Conservation (phyloP, 2,797 vertebrate species). For the Xenopus petersii region DNA sequence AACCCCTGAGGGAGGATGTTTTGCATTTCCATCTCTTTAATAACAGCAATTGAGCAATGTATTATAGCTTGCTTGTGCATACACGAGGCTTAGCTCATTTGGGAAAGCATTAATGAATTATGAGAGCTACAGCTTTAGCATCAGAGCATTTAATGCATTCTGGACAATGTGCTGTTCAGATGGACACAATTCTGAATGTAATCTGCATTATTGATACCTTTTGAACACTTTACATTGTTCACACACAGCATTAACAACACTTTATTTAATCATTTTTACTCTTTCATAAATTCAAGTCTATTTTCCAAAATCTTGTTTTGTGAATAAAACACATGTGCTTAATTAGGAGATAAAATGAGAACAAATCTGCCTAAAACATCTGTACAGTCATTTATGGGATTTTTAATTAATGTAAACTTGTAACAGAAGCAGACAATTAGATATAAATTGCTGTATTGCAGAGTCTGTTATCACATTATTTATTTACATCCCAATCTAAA, state of each 20-base stretch:
- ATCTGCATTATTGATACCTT: not conserved
- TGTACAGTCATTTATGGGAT: slow-evolving; percentile 4
- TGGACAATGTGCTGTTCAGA: not conserved
- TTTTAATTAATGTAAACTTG: slow-evolving; percentile 14
- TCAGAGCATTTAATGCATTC: too few species aligned
- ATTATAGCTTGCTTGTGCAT: too few species aligned
- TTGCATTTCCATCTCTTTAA: too few species aligned
- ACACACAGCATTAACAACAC: not conserved
- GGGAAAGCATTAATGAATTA: too few species aligned
- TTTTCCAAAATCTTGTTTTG: slow-evolving; percentile 20
- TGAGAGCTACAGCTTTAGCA: too few species aligned
- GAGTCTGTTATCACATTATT: slow-evolving; percentile 15
- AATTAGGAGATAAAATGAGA: slow-evolving; percentile 10
- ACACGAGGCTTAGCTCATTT: too few species aligned
- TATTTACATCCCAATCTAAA: slow-evolving; percentile 9
- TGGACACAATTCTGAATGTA: not conserved
- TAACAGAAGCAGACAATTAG: slow-evolving; percentile 1
- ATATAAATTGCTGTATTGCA: slow-evolving; percentile 17
- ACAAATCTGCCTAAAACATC: slow-evolving; percentile 17
- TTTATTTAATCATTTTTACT: slow-evolving; percentile 8
- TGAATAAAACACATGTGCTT: slow-evolving; percentile 12
- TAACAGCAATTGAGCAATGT: too few species aligned
- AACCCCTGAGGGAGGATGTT: too few species aligned
- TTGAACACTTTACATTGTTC: not conserved
- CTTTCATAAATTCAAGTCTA: slow-evolving; percentile 6